Base-by-base conservation (phyloP, 2,113 vertebrate species). In the Micromys minutus region DNA sequence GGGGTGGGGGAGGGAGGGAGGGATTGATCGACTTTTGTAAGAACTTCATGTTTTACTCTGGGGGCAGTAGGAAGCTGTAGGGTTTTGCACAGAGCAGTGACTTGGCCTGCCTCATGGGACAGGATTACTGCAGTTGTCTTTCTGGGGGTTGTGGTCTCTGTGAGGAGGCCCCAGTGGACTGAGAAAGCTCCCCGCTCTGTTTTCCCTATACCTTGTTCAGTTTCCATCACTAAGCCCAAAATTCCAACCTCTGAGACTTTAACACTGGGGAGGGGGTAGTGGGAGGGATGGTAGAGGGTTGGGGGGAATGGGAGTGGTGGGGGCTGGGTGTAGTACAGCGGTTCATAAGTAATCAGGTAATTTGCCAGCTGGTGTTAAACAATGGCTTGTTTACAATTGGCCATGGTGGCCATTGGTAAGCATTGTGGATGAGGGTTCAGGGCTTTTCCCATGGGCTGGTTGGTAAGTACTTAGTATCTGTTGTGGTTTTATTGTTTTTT, bases 271-370 rank as follows among this genome's bases (percentile, higher is more conserved):
- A 29, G 29, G 93, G 39, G 22, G 61, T 1, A 6, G 15, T 65
- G 72, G 7, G 0, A 10, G 24, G 39, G n/a, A n/a, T n/a, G n/a
- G n/a, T n/a, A n/a, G n/a, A n/a, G n/a, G n/a, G n/a, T n/a, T n/a
- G n/a, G n/a, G n/a, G n/a, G n/a, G n/a, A n/a, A n/a, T n/a, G n/a
- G n/a, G n/a, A n/a, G n/a, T n/a, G n/a, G n/a, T n/a, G n/a, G n/a
- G n/a, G n/a, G n/a, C n/a, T n/a, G n/a, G n/a, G n/a, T n/a, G n/a
- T n/a, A n/a, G n/a, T n/a, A n/a, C n/a, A n/a, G n/a, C n/a, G n/a
- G n/a, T n/a, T n/a, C n/a, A n/a, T n/a, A 83, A 89, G 42, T 79
- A 79, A 36, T 81, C 52, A 50, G 86, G 79, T 88, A 79, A 69
- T 50, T 63, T 84, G 69, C 77, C 45, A 57, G 39, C 57, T 75